Evolutionary conservation across 2,113 vertebrate species (phyloP).

Genomic region (Tragelaphus strepsiceros): DNA sequence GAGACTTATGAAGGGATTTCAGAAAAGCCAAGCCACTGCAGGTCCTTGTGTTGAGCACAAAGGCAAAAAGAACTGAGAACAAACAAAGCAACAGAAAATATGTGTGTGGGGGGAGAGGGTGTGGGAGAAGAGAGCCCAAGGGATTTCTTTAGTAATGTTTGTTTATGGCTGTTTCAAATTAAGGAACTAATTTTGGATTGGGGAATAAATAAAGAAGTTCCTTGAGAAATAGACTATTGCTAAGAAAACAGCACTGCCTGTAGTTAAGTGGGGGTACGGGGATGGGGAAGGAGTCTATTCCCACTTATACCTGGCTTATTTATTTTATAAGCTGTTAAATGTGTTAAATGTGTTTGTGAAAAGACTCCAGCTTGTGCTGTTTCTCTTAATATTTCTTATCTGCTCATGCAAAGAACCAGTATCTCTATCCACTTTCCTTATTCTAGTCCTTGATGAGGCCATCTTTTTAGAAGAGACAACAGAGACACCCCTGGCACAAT

Average conservation of each 20-base stretch:
- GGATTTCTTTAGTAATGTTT: conserved; percentile 45
- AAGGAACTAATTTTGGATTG: conserved; percentile 60
- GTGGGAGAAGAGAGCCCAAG: conserved; percentile 48
- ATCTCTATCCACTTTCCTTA: background rate
- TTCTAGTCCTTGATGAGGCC: background rate
- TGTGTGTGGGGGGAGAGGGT: background rate
- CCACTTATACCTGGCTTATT: background rate
- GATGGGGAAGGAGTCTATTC: background rate
- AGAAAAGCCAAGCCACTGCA: background rate
- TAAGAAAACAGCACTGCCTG: background rate
- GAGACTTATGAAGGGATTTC: conserved; percentile 11
- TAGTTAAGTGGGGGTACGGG: background rate
- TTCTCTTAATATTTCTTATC: background rate
- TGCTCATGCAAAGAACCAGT: background rate
- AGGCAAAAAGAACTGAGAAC: background rate
- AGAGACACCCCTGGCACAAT: background rate
- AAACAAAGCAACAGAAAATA: conserved; percentile 39
- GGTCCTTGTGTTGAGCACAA: background rate
- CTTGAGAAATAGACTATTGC: conserved; percentile 46
- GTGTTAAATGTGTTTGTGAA: background rate
- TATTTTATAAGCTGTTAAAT: background rate
- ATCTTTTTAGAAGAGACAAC: background rate
- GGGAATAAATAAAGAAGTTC: conserved; percentile 56
- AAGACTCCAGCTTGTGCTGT: background rate
- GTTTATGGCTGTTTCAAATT: conserved; percentile 69